Conservation (phyloP, 2,888 invertebrate genomes). For the Agriotes lineatus region DNA sequence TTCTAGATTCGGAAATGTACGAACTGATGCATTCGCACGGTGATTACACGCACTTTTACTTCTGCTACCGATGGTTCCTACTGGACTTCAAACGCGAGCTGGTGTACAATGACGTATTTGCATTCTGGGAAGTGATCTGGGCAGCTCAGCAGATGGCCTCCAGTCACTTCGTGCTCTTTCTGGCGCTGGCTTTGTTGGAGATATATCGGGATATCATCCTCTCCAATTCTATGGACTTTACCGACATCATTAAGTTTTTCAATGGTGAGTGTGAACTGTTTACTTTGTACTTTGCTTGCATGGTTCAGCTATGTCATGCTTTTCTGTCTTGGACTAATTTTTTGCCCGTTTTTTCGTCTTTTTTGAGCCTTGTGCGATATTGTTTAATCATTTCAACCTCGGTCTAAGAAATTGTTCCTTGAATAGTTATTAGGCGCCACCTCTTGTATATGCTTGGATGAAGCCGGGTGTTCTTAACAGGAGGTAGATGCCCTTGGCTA, state of each 20-base stretch:
- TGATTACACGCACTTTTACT: conserved; percentile 97
- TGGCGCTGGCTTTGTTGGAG: conserved; percentile 91
- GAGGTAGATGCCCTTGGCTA: too few species aligned
- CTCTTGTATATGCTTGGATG: too few species aligned
- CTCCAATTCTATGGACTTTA: conserved; percentile 97
- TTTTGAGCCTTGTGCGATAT: too few species aligned
- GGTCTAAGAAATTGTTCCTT: too few species aligned
- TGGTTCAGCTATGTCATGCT: too few species aligned
- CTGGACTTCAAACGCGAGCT: conserved; percentile 96
- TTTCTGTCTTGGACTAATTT: too few species aligned
- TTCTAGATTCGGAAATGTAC: conserved; percentile 93
- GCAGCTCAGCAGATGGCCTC: conserved; percentile 90
- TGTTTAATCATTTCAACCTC: too few species aligned
- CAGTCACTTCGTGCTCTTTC: conserved; percentile 91
- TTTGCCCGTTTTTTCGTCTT: too few species aligned
- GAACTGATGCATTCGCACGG: conserved; percentile 95
- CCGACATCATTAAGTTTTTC: conserved; percentile 98
- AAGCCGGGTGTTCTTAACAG: too few species aligned
- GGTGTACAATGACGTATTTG: conserved; percentile 92
- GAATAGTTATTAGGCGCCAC: too few species aligned
- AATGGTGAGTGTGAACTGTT: conserved; percentile 88
- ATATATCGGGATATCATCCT: conserved; percentile 95
- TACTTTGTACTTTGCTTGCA: too few species aligned
- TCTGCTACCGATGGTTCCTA: conserved; percentile 97
- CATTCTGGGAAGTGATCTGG: conserved; percentile 97